These are phyloP conservation scores for Drosophila truncata DNA, from an alignment of 1,140 invertebrate species.

Conservation along the genomic window DNA sequence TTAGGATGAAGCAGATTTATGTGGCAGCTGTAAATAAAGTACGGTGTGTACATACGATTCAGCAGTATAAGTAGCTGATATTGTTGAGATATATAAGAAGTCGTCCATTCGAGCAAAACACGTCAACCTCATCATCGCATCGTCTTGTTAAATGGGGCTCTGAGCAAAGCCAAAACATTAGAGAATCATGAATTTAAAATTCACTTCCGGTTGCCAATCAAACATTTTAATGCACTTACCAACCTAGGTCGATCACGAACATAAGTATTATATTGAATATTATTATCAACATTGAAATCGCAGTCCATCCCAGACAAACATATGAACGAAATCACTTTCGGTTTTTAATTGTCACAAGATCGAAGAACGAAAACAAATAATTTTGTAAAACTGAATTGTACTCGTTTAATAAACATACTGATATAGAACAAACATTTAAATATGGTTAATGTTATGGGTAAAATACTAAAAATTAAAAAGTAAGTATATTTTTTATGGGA, in stretches of 20 bases:
- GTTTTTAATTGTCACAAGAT: slow-evolving; percentile 23
- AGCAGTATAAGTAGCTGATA: slow-evolving; percentile 14
- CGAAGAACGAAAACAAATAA: slow-evolving; percentile 18
- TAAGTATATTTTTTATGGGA: background rate
- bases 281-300: slow-evolving; percentile 51
- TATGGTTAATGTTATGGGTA: background rate
- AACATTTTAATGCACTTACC: slow-evolving; percentile 41
- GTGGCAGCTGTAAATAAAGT: slow-evolving; percentile 29
- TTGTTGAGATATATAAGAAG: slow-evolving; percentile 51
- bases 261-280: slow-evolving; percentile 42
- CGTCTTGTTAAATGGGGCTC: slow-evolving; percentile 53
- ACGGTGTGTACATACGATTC: slow-evolving; percentile 38
- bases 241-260: slow-evolving; percentile 16
- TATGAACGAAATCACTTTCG: slow-evolving; percentile 31
- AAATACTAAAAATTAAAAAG: background rate
- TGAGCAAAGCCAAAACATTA: slow-evolving; percentile 48
- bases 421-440: slow-evolving; percentile 18
- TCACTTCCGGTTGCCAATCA: slow-evolving; percentile 59
- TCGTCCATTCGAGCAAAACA: slow-evolving; percentile 55
- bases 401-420: slow-evolving; percentile 55
- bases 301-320: slow-evolving; percentile 51
- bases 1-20: slow-evolving; percentile 10
- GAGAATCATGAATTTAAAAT: slow-evolving; percentile 60
- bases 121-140: slow-evolving; percentile 53
- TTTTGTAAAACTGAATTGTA: slow-evolving; percentile 54